Base-by-base conservation (phyloP, 2,888 invertebrate species). In the Arctia plantaginis region DNA sequence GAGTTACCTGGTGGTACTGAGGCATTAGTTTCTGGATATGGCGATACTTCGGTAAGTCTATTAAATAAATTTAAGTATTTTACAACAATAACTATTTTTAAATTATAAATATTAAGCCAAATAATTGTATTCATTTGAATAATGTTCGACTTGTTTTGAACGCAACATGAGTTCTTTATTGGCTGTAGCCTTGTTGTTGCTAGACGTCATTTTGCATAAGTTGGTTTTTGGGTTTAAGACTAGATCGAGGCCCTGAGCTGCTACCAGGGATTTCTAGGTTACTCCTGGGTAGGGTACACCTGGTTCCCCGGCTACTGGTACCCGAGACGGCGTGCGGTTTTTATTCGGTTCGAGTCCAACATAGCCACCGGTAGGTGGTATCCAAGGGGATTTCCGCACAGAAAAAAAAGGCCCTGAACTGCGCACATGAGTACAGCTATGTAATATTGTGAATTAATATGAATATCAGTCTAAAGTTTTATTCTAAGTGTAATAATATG, bases 21-120 rank as follows among this genome's bases (percentile, higher is more conserved):
- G 80, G 95, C 95, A 13, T 27, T 94, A 10, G 94, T 96, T 2
- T 91, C 95, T 62, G 96, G 96, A 73, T 96, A 90, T 87, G 96
- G 96, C 35, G 85, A 87, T 10, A 91, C 90, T 69, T 85, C 89
- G 51, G 92, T 92, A 78, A 91, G 89, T 86, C 7, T 41, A 0
- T 55, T 59, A 27, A 27, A 2, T n/a, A 1, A 30, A 27, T 59
- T 27, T 15, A 62, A 62, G 1, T 30, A 18, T 30, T 30, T 30
- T 30, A 51, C 2, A 51, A 10, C 8, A 23, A 23, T 1, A 35
- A 18, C 18, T 6, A 47, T 47, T 20, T 20, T 1, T 35, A 35
- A 3, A 35, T 4, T 6, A 35, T 35, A n/a, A 35, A 35, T 59
- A 59, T 30, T 59, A 15, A 30, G 13, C 4, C 13, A 30, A 12